Evolutionary conservation across 1,140 invertebrate species (phyloP), one percentile per base, ranked within the genome.

Genomic region (Aleiodes sp.): DNA sequence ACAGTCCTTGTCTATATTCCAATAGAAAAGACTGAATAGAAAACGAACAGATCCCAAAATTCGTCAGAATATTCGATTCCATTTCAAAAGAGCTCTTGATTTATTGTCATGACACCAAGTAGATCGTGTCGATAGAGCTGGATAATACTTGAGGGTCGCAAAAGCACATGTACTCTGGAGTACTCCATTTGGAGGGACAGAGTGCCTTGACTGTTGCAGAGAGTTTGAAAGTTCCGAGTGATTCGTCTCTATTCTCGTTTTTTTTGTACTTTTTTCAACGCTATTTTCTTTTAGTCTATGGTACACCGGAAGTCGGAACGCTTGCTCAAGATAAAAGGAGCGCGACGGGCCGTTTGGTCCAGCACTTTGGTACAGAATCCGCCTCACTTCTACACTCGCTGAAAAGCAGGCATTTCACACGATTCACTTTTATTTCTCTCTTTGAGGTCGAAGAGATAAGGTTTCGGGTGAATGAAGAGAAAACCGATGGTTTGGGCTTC

Each of bases 381-480:
- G 9, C 39, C 39, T 41, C 39, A 16, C 46, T 24, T 21, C 46
- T 33, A 2, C 28, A 59, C 26, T 29, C 56, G 28, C n/a, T 16
- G 56, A 59, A 59, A 29, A 59, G 28, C 28, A 59, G 26, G 46
- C 56, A 26, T 59, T 59, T 59, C 16, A 59, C 56, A 59, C 24
- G 56, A 59, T 59, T 29, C 28, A 31, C 28, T 29, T 28, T 26
- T 59, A 29, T 59, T 59, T 59, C 26, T 59, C n/a, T 29, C 14
- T 59, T 59, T 59, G 56, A 59, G 56, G 56, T 59, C 56, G 26
- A 14, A 14, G 28, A 28, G 56, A 59, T 59, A 59, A 31, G 56
- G 29, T 59, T 59, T 59, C 56, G 56, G 56, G 56, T 59, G 56
- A 59, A 26, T 31, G 28, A 26, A 59, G 12, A 59, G 28, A 29